Evolutionary conservation across 2,113 vertebrate genomes (phyloP).

Genomic region (Sinosuthora webbiana): DNA sequence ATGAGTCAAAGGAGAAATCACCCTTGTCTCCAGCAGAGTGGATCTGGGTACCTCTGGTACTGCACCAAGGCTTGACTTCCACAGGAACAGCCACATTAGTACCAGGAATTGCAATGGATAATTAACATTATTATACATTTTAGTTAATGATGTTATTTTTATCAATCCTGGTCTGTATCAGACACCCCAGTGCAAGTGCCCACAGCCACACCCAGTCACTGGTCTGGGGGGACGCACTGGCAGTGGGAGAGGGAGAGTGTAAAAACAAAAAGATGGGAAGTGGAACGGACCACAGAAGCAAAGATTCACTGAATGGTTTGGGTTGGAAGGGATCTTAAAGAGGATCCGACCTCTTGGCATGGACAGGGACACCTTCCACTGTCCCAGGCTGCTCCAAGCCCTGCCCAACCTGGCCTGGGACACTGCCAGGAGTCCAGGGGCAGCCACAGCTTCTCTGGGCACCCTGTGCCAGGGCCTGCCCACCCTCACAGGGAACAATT

Average conservation of each 20-base stretch:
- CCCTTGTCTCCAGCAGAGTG: background rate
- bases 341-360: background rate
- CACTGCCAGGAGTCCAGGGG: background rate
- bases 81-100: fast-evolving
- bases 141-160: background rate
- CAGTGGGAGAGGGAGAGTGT: background rate
- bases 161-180: background rate
- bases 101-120: background rate
- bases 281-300: background rate
- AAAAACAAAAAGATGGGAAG: background rate
- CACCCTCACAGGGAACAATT: background rate
- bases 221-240: background rate
- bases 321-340: background rate
- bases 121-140: background rate
- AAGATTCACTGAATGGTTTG: background rate
- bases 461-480: background rate
- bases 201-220: background rate
- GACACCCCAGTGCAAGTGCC: background rate
- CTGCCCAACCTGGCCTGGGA: fast-evolving
- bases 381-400: background rate
- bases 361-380: background rate
- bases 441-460: background rate
- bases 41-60: background rate
- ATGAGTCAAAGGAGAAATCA: background rate
- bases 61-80: background rate